Base-by-base conservation (phyloP, 2,888 invertebrate genomes). In the Pyrochroa serraticornis region DNA sequence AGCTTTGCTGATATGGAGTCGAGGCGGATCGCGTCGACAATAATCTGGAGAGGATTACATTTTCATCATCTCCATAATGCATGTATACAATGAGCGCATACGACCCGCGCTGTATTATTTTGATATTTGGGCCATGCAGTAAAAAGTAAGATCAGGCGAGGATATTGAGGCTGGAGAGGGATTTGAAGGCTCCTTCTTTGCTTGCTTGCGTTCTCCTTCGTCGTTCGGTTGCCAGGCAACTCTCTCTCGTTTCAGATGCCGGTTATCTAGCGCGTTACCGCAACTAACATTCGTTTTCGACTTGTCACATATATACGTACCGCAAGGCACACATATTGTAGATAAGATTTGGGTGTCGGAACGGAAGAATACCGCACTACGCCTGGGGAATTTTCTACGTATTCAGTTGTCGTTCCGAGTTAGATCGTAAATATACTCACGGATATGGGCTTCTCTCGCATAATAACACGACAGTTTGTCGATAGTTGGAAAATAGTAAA, bases 221-320 rank as follows among this genome's bases (percentile, higher is more conserved):
- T 67, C 66, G 62, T 62, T 22, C 22, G 63, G 75, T 73, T 73
- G 71, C 75, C 65, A 63, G 68, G 73, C 72, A 70, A 72, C 43
- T 30, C 34, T 30, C 31, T 30, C 72, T 63, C 66, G 68, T 67
- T 73, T 69, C 68, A 71, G 72, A 71, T 75, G 72, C 66, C 65
- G 71, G 69, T 75, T 75, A 74, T 73, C 74, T 74, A 68, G 71
- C 75, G 73, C 72, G 72, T 74, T 75, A 74, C 75, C 75, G 70
- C 72, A 74, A 73, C 74, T 73, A 72, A 72, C 73, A 74, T 77
- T 75, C 72, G 72, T 74, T 72, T 68, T 71, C 71, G 69, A 74
- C 71, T 73, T 73, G 75, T 75, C 75, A 75, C 75, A 74, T 73
- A 67, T 72, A 74, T 70, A 71, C 62, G 66, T 69, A 69, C 65